Evolutionary conservation across 1,140 invertebrate species (phyloP).

Genomic region (Rhynchophorus ferrugineus): DNA sequence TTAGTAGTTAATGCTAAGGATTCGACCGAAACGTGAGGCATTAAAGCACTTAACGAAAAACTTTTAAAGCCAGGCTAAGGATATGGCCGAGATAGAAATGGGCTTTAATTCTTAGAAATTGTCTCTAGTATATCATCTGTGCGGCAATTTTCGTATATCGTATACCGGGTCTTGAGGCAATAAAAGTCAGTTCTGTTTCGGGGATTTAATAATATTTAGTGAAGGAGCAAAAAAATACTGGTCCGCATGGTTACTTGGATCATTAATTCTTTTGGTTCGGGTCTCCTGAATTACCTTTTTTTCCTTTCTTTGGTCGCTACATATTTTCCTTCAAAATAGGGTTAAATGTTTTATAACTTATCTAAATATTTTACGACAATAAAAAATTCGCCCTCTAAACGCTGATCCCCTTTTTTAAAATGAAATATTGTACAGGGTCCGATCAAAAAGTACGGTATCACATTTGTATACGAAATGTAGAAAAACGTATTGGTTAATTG

Average conservation of each 20-base stretch:
- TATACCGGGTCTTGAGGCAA: constrained; percentile 5
- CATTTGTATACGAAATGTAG: no score
- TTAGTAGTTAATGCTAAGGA: no score
- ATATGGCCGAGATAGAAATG: constrained; percentile 12
- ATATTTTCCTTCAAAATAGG: neutral
- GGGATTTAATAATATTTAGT: constrained; percentile 16
- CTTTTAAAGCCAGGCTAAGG: constrained; percentile 5
- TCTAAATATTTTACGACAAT: neutral
- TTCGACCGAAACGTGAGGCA: no score
- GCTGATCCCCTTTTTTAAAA: no score
- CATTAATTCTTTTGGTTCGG: constrained; percentile 11
- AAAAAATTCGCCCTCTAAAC: no score
- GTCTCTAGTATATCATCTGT: constrained; percentile 13
- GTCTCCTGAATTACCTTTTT: constrained; percentile 6
- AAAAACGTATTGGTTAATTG: no score
- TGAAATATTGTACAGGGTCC: no score
- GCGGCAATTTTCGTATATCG: constrained; percentile 14
- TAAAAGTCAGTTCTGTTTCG: constrained; percentile 15
- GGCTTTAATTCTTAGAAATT: constrained; percentile 14
- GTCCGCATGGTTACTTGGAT: constrained; percentile 12
- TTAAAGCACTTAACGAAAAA: no score
- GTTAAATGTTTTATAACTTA: neutral
- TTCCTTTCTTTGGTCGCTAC: constrained; percentile 5
- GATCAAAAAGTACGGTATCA: no score
- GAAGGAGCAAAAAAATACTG: constrained; percentile 11